Evolutionary conservation across 1,140 invertebrate species (phyloP), one percentile per base, ranked within the genome.

Genomic region (Penaeus chinensis): DNA sequence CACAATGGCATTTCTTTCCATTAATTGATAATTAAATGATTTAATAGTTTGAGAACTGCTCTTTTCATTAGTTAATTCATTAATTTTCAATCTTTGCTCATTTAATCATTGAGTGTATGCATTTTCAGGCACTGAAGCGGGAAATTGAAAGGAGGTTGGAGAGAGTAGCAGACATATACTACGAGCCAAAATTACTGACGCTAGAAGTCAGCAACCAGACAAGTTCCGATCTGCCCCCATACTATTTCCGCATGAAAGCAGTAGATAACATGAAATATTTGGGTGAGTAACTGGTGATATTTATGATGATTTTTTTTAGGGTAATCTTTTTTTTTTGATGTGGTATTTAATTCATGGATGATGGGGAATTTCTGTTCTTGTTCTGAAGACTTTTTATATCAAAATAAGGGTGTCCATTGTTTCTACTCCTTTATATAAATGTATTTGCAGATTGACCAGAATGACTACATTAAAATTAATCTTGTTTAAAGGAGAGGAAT

Each of bases 201-300:
- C 20, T 82, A 47, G 85, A 87, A 60, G 63, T 81, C 61, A 79
- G 82, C 60, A 82, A 61, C 24, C 27, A 80, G 60, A 22, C 76
- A 80, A 85, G 79, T 69, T 24, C 42, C 24, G 79, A 81, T 22
- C 78, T 82, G 3, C 85, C 79, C 18, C 78, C 85, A 37, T 87
- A 87, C 82, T 87, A 87, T 69, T 87, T 82, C 24, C 32, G 85
- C 22, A 87, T 87, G 85, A 87, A 87, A 76, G 85, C 85, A 16
- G 78, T 87, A 37, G 85, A 87, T 62, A 87, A 87, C 47, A 87
- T 87, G 85, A 87, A 87, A 42, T 87, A 87, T 74, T 62, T 87
- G 27, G 85, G 85, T 87, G 42, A 76, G 85, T 87, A 54, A 11
- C 5, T 54, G 11, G 1, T 54, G 16, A 13, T 11, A 13, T 13